Conservation (phyloP, 2,113 vertebrate genomes). For the Amphiprion ocellaris region DNA sequence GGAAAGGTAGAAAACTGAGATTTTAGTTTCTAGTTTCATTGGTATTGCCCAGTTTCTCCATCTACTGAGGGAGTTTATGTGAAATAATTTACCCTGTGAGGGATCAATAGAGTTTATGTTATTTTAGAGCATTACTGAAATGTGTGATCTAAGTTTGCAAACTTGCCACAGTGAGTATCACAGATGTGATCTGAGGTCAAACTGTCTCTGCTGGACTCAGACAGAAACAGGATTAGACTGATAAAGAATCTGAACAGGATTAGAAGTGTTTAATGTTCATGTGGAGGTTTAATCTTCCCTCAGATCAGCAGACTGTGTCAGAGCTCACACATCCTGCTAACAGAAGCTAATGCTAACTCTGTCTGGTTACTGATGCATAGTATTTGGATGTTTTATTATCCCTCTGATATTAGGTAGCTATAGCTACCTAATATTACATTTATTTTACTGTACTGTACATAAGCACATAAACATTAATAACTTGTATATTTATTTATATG, state of each 20-base stretch:
- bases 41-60: no score
- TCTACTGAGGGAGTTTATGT: no score
- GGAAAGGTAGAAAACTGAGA: no score
- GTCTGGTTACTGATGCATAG: not conserved
- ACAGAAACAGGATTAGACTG: slow-evolving; percentile 56
- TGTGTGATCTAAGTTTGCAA: no score
- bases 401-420: not conserved
- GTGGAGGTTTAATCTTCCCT: slow-evolving; percentile 6
- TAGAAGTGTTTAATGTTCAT: slow-evolving; percentile 33
- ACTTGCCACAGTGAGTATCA: not conserved
- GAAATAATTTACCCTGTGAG: no score
- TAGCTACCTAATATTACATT: not conserved
- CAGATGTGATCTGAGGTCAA: slow-evolving; percentile 14
- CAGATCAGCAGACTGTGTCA: slow-evolving; percentile 16
- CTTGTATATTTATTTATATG: no score
- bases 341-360: not conserved
- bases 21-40: no score
- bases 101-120: no score
- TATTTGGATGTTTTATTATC: not conserved
- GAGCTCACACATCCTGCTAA: not conserved
- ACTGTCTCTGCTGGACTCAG: not conserved
- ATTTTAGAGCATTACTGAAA: no score
- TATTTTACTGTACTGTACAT: not conserved
- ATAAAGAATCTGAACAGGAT: slow-evolving; percentile 27
- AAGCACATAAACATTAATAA: no score